Conservation (phyloP, 2,888 invertebrate genomes). For the Chrysolina americana region DNA sequence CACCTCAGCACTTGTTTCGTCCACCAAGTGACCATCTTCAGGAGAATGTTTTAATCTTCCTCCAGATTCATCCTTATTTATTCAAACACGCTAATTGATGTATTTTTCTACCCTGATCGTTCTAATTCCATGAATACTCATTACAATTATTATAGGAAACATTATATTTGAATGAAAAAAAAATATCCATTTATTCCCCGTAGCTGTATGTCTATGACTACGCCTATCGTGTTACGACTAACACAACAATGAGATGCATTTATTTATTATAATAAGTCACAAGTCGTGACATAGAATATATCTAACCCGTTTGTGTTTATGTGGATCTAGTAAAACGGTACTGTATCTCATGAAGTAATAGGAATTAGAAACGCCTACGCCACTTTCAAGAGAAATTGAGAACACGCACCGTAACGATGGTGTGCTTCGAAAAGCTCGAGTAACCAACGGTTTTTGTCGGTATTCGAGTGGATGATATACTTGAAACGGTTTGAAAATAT, state of each 20-base stretch:
- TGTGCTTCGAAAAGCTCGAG: not conserved
- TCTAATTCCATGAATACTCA: too few species aligned
- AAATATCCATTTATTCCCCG: not conserved
- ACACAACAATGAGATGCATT: constrained; percentile 42
- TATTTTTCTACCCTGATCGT: too few species aligned
- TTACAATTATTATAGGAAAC: too few species aligned
- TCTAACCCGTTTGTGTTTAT: constrained; percentile 20
- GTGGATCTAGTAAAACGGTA: constrained; percentile 28
- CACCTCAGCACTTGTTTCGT: too few species aligned
- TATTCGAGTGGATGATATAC: not conserved
- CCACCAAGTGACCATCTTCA: too few species aligned
- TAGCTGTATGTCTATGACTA: constrained; percentile 3
- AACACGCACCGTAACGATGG: constrained; percentile 35
- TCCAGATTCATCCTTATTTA: not conserved
- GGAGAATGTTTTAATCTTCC: too few species aligned
- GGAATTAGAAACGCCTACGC: constrained; percentile 46
- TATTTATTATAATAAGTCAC: constrained; percentile 40
- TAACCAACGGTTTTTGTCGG: not conserved
- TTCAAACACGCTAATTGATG: too few species aligned
- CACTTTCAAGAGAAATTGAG: constrained; percentile 40
- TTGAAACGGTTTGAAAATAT: not conserved
- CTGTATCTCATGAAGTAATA: constrained; percentile 35
- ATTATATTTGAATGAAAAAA: too few species aligned
- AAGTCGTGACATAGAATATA: constrained; percentile 38
- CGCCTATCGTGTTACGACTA: constrained; percentile 5